Base-by-base conservation (phyloP, 2,888 invertebrate species). In the Hyposoter didymator region DNA sequence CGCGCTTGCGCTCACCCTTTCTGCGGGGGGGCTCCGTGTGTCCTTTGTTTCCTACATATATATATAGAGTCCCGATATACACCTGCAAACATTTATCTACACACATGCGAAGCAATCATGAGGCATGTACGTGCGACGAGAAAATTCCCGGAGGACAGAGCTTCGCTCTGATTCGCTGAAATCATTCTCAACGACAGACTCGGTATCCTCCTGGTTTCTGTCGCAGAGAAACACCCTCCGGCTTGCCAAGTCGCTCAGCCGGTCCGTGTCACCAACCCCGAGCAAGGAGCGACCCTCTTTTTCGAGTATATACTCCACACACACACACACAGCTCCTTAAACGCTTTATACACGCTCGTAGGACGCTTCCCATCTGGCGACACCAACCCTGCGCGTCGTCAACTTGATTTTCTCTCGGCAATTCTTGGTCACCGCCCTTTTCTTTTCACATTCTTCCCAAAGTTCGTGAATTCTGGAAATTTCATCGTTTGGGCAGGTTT, bases 1-100 rank as follows among this genome's bases (percentile, higher is more conserved):
- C 88, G 93, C 93, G 93, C 93, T 91, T 92, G 93, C 93, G 93
- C 92, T 85, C 83, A 88, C 81, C 55, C 66, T 80, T 76, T 76
- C 78, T 64, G 66, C 62, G 32, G 52, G 28, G 32, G 52, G 28
- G 14, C 49, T 84, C 76, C 52, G 82, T 80, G 76, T 91, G 89
- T 90, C 88, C 88, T 88, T 88, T 87, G 82, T 84, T 55, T 88
- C 89, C 88, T 89, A 10, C 28, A 47, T 74, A 75, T 72, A 35
- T 89, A 10, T 35, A 47, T 74, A 75, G 66, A 35, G 22, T 64
- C 32, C 35, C 32, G 47, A 8, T 67, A 5, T 62, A 52, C 67
- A 72, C 64, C 55, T 80, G 55, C 35, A 70, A 22, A 70, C n/a
- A 62, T 64, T n/a, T 19, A 64, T 19, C 66, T 45, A 73, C 32